Base-by-base conservation (phyloP, 2,797 vertebrate species). In the Adrianichthys oophorus region DNA sequence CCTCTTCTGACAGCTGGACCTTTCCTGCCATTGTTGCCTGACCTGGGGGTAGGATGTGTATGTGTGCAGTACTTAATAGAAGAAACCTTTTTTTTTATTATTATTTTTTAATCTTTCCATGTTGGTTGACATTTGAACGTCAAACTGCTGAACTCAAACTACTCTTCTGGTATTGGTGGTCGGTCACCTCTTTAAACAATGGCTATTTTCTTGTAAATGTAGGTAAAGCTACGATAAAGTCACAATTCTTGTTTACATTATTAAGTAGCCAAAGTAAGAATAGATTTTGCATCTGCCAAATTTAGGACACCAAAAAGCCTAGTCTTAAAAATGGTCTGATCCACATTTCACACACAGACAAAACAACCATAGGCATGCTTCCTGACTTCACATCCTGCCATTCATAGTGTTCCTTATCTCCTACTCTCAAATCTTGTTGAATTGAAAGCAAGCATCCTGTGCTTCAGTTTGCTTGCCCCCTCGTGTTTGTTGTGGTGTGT, bases 21-120 rank as follows among this genome's bases (percentile, higher is more conserved):
- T 84, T 89, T 92, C 91, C 92, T 87, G 82, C 66, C 63, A 87
- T 92, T 92, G 88, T 91, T 81, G 66, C 43, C 10, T 57, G 70
- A 65, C 41, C 44, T 41, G 63, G 42, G n/a, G 57, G 54, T 24
- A 46, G 62, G 65, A 53, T 50, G 54, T 53, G 51, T 67, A 48
- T 61, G 10, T 68, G 52, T 42, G 37, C 23, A 65, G 61, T 70
- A 50, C 41, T 32, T 17, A 61, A 58, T 76, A 68, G 55, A 52
- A 65, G 56, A 70, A 56, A 62, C 43, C 2, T 17, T 17, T 64
- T 65, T 63, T 46, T 29, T 29, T 1, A 21, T n/a, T n/a, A 21
- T 21, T 21, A 21, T 21, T 21, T 21, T 21, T 21, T 21, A 3
- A 37, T 37, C 32, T 37, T 37, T 37, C 32, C 32, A 37, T 12